These are phyloP conservation scores for Gymnoscopelus microlampas DNA, from an alignment of 2,797 vertebrate genomes.

Conservation along the genomic window DNA sequence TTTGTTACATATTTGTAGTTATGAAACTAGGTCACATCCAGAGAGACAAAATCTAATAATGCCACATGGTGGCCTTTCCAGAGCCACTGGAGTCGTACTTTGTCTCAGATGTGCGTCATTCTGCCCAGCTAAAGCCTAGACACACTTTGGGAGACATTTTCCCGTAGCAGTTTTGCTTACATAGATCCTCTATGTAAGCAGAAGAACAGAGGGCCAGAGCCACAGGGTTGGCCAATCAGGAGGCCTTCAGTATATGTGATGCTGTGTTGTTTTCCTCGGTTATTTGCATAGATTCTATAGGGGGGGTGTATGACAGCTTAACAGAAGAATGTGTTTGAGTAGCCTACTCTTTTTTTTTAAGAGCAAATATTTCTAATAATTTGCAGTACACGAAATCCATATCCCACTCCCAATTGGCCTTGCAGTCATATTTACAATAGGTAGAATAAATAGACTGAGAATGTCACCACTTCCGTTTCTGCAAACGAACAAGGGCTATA, in stretches of 20 bases:
- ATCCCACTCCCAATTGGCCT: conserved; percentile 19
- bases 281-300: conserved; percentile 28
- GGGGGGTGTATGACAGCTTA: conserved; percentile 30
- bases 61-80: not conserved
- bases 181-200: conserved; percentile 27
- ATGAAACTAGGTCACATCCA: too few relatives aligned
- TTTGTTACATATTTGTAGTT: too few relatives aligned
- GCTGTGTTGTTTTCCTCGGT: not conserved
- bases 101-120: conserved; percentile 13
- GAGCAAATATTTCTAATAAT: conserved; percentile 58
- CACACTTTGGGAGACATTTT: not conserved
- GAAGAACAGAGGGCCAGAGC: conserved; percentile 13
- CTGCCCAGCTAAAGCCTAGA: conserved; percentile 7
- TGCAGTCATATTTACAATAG: conserved; percentile 48
- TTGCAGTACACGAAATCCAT: conserved; percentile 20
- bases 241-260: too few relatives aligned
- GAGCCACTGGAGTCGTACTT: not conserved
- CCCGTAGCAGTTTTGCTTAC: conserved; percentile 12
- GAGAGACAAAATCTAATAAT: not conserved
- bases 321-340: conserved; percentile 50
- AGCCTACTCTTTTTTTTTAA: not conserved
- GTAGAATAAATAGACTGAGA: conserved; percentile 24
- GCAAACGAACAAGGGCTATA: conserved; percentile 52
- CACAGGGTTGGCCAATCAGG: not conserved
- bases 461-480: conserved; percentile 60